A percentile compares a stretch with the other conserved stretches of the same genome.
Evolutionary conservation across 2,797 vertebrate genomes (phyloP).

Genomic region (Gephyroberyx darwinii): DNA sequence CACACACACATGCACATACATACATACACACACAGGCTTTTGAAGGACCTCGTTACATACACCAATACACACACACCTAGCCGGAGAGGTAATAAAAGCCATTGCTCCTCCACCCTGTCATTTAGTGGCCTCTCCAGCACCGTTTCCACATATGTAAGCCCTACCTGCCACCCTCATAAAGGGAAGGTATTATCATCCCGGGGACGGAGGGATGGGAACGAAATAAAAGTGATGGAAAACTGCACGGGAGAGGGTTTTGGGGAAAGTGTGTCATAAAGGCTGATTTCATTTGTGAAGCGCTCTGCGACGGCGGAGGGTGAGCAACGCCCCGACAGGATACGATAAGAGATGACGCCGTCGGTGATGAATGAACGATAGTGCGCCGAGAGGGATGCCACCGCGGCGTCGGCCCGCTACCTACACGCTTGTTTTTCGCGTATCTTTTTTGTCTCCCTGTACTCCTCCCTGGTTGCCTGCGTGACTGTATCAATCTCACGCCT

Average conservation of each 20-base stretch:
- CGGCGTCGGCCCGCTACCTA: slow-evolving; percentile 21
- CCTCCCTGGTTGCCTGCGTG: not conserved
- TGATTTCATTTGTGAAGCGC: slow-evolving; percentile 66
- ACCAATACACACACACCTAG: slow-evolving; percentile 1
- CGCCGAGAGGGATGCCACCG: slow-evolving; percentile 13
- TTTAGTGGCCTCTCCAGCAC: slow-evolving; percentile 54
- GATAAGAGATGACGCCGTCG: slow-evolving; percentile 40
- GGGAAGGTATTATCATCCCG: slow-evolving; percentile 37
- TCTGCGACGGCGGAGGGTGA: slow-evolving; percentile 20
- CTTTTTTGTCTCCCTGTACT: slow-evolving; percentile 22
- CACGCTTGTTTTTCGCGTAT: slow-evolving; percentile 42
- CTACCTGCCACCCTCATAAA: slow-evolving; percentile 60
- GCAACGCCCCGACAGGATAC: slow-evolving; percentile 23
- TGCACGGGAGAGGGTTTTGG: slow-evolving; percentile 46
- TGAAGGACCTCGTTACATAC: too few species aligned
- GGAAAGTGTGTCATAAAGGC: slow-evolving; percentile 62
- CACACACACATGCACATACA: slow-evolving; percentile 5
- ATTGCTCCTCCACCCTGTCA: slow-evolving; percentile 52
- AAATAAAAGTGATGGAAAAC: slow-evolving; percentile 71
- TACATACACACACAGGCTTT: not conserved
- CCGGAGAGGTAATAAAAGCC: slow-evolving; percentile 51
- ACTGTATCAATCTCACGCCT: slow-evolving; percentile 25
- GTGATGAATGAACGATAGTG: slow-evolving; percentile 56
- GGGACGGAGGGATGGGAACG: slow-evolving; percentile 35
- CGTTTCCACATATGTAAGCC: slow-evolving; percentile 47